A percentile compares a stretch with the other conserved stretches of the same genome.
Conservation (phyloP, 1,140 invertebrate genomes). For the Cotesia glomerata region DNA sequence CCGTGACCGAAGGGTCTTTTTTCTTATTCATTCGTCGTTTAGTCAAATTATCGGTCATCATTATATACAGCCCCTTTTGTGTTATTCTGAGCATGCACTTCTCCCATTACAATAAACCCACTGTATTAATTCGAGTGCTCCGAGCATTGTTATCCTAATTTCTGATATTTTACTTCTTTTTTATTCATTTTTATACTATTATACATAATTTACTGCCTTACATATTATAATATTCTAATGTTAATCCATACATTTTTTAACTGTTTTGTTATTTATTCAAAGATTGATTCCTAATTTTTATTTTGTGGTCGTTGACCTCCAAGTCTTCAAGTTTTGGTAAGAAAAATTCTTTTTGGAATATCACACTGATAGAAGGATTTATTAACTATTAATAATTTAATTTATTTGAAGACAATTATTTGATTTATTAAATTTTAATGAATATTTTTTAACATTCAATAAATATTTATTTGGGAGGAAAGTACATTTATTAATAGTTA, state of each 20-base stretch:
- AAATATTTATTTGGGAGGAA: too few species aligned
- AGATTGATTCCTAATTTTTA: conserved; percentile 14
- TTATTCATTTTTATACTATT: too few species aligned
- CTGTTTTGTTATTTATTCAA: conserved; percentile 5
- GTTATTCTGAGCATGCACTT: background rate
- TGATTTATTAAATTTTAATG: too few species aligned
- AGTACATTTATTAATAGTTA: too few species aligned
- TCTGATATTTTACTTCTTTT: too few species aligned
- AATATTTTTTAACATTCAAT: too few species aligned
- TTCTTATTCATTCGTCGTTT: conserved; percentile 35
- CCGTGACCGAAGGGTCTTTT: conserved; percentile 38
- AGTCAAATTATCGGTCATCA: conserved; percentile 45
- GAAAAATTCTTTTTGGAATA: too few species aligned
- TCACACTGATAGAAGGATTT: too few species aligned
- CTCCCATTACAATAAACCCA: background rate
- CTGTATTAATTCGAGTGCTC: background rate
- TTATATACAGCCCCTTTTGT: conserved; percentile 2
- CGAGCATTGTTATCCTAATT: background rate
- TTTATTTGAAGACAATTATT: too few species aligned
- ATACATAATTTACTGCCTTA: background rate
- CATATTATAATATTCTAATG: background rate
- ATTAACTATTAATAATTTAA: too few species aligned
- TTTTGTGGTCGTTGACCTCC: too few species aligned
- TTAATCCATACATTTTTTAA: background rate
- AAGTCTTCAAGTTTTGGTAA: too few species aligned